Percentiles rank a stretch among this genome's conserved stretches.
These are phyloP conservation scores for Mesorhabditis belari DNA, from an alignment of 2,888 invertebrate species.

Conservation along the genomic window DNA sequence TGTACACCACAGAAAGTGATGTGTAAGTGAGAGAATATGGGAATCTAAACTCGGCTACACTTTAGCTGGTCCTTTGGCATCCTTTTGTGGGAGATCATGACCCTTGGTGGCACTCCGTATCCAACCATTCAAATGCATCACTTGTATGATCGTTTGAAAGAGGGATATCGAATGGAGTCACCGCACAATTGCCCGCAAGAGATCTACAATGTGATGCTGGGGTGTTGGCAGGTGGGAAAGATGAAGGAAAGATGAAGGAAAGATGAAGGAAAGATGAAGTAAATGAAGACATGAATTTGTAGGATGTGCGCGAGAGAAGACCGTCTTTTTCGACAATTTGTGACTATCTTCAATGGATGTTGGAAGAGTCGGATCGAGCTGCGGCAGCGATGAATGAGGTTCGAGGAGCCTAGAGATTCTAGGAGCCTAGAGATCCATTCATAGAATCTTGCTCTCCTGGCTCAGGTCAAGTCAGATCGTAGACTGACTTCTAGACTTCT, in stretches of 20 bases:
- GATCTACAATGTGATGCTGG: conserved; percentile 88
- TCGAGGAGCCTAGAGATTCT: not conserved
- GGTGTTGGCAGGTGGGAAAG: conserved; percentile 91
- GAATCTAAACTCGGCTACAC: conserved; percentile 3
- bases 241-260: conserved; percentile 67
- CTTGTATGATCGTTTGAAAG: conserved; percentile 77
- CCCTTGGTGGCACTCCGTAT: conserved; percentile 92
- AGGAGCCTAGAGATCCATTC: not conserved
- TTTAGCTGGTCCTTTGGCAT: conserved; percentile 46
- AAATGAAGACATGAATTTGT: not conserved
- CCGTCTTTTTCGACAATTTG: conserved; percentile 40
- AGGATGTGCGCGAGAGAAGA: conserved; percentile 25
- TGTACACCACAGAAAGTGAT: conserved; percentile 69
- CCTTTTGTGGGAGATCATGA: conserved; percentile 91
- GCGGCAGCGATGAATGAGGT: conserved; percentile 2
- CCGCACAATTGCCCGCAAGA: conserved; percentile 88
- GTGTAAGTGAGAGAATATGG: conserved; percentile 57
- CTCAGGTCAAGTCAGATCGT: not conserved
- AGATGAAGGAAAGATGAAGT: conserved; percentile 22
- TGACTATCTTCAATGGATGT: conserved; percentile 48
- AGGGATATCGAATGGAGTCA: conserved; percentile 50
- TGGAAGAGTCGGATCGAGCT: conserved; percentile 17
- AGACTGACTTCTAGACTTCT: not conserved
- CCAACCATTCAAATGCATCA: conserved; percentile 89
- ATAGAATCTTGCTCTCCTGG: conserved; percentile 1